A percentile compares a stretch with the other conserved stretches of the same genome.
These are phyloP conservation scores for Ceratosolen fusciceps DNA, from an alignment of 1,140 invertebrate species.

Conservation along the genomic window DNA sequence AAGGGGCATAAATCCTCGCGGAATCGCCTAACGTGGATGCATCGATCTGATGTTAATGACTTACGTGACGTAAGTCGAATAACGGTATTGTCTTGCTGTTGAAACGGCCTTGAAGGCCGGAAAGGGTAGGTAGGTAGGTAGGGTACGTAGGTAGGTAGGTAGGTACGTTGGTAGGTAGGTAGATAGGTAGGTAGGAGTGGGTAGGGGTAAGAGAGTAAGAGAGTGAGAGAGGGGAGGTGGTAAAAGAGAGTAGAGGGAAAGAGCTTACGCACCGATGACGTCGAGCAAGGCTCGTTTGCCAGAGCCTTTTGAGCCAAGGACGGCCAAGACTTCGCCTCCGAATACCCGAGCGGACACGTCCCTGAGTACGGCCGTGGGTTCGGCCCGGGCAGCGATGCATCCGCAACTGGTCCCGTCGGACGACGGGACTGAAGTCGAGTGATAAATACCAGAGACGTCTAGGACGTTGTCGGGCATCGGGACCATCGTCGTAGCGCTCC, in stretches of 20 bases:
- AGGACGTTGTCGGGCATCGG: constrained; percentile 71
- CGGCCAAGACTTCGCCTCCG: constrained; percentile 91
- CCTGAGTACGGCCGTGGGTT: constrained; percentile 80
- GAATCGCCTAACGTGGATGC: too few relatives aligned
- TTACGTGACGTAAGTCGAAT: too few relatives aligned
- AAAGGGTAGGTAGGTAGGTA: too few relatives aligned
- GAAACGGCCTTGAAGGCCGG: too few relatives aligned
- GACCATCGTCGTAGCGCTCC: neutral
- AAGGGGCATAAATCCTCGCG: too few relatives aligned
- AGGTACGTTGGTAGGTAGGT: too few relatives aligned
- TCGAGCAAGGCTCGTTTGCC: constrained; percentile 92
- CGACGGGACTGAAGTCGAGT: constrained; percentile 74
- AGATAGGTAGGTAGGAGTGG: too few relatives aligned
- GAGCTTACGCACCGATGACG: constrained; percentile 76
- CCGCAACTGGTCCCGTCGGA: constrained; percentile 49
- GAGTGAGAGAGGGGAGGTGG: too few relatives aligned
- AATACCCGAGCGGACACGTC: constrained; percentile 92
- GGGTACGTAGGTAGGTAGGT: too few relatives aligned
- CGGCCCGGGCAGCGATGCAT: constrained; percentile 62
- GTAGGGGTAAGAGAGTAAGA: too few relatives aligned
- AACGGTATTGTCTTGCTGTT: too few relatives aligned
- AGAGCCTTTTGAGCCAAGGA: constrained; percentile 94
- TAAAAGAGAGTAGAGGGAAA: neutral
- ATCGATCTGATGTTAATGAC: too few relatives aligned
- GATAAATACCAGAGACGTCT: constrained; percentile 89